Evolutionary conservation across 2,113 vertebrate genomes (phyloP).

Genomic region (Pseudopipra pipra): DNA sequence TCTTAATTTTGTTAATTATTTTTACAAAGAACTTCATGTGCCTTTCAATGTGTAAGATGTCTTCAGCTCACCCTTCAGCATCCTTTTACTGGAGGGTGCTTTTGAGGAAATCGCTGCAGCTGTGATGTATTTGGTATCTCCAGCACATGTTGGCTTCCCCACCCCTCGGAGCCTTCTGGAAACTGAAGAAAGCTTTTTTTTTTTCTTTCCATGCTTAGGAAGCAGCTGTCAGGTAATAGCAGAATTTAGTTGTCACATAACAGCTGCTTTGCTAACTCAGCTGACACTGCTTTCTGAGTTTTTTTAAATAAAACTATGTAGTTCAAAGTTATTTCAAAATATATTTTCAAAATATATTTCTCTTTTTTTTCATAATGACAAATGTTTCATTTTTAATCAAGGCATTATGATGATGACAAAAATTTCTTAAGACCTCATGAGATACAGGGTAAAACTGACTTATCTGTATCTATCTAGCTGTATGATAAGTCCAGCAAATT

Average conservation of each 20-base stretch:
- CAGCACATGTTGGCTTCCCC: background rate
- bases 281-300: background rate
- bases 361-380: background rate
- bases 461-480: fast-evolving
- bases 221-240: background rate
- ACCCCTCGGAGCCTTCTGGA: background rate
- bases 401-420: background rate
- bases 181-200: background rate
- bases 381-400: background rate
- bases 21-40: background rate
- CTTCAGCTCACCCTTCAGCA: background rate
- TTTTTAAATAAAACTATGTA: background rate
- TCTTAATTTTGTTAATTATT: background rate
- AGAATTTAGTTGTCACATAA: background rate
- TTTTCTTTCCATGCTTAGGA: background rate
- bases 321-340: background rate
- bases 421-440: background rate
- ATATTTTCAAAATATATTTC: too few relatives aligned
- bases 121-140: background rate
- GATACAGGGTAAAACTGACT: background rate
- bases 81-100: background rate
- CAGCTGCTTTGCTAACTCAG: background rate
- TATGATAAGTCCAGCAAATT: fast-evolving
- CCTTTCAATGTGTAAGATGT: background rate
- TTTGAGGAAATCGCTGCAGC: background rate